Evolutionary conservation across 2,888 invertebrate genomes (phyloP), one percentile per base, ranked within the genome.

Genomic region (Polyommatus iphigenia): DNA sequence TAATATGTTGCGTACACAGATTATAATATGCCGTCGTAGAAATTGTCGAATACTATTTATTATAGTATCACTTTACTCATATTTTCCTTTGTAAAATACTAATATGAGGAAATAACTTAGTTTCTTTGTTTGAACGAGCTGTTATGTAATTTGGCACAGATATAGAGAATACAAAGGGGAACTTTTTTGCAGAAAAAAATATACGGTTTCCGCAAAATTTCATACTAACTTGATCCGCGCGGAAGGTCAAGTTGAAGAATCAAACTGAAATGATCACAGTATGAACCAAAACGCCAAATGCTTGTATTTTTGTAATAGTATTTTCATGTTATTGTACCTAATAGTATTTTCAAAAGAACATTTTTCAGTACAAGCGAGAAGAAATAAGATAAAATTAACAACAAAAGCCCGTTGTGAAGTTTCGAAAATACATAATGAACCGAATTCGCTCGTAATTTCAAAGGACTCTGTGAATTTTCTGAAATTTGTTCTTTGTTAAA

Each of bases 371-470:
- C 59, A 24, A 62, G 62, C 24, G 24, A 62, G 24, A 62, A 18
- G 15, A 67, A 29, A 67, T 15, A 67, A 67, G 18, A 67, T 29
- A 67, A 29, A 67, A 62, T 20, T 2, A 67, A 67, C 67, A 67
- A 67, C 67, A 67, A 67, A 67, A 18, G 29, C 29, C 67, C 67
- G 67, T 67, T 67, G 67, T 67, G 67, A 67, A 67, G 67, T 67
- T 67, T 67, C 67, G 67, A 29, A 67, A 67, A 67, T 67, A 67
- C 67, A 67, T 67, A 67, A 67, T 67, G 67, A 67, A 67, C 67
- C 32, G 67, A 67, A 67, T 67, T 67, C 67, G 29, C 29, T 10
- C 29, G 67, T 67, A 67, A 67, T 67, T 67, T 32, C 29, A 67
- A 67, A 67, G 67, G 67, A 67, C 67, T 67, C 67, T 54, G 67